These are phyloP conservation scores for Gracilinanus agilis DNA, from an alignment of 2,113 vertebrate species.

Conservation along the genomic window DNA sequence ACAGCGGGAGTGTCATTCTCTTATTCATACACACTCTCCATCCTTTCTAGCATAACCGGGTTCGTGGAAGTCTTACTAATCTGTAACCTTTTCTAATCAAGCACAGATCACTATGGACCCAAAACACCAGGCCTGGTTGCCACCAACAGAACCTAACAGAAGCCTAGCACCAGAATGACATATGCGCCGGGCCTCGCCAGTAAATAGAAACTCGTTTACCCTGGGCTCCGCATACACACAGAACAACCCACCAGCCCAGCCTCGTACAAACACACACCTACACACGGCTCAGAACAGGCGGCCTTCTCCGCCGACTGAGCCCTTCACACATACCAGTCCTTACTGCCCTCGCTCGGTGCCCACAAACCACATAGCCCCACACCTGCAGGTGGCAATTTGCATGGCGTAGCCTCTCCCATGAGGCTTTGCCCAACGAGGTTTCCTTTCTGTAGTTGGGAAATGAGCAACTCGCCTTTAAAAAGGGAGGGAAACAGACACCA, in stretches of 20 bases:
- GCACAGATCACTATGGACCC: not conserved
- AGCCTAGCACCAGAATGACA: not conserved
- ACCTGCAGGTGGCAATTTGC: constrained; percentile 76
- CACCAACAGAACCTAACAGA: not conserved
- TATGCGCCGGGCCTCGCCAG: not conserved
- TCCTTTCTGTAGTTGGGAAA: constrained; percentile 58
- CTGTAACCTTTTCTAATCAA: not conserved
- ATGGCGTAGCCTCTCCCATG: constrained; percentile 54
- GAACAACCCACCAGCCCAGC: not conserved
- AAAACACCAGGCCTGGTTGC: not conserved
- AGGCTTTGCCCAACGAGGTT: constrained; percentile 61
- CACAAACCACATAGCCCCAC: constrained; percentile 14
- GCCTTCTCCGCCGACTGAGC: not conserved
- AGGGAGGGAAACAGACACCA: constrained; percentile 71
- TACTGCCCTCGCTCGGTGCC: not conserved
- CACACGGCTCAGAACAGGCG: not conserved
- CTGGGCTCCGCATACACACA: not conserved
- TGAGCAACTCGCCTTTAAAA: constrained; percentile 43
- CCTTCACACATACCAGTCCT: not conserved
- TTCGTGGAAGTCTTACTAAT: too few species aligned
- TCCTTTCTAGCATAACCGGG: not conserved
- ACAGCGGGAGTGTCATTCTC: not conserved
- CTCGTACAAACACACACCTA: not conserved
- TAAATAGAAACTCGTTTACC: not conserved
- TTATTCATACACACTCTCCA: not conserved